phyloP scores from a whole-genome alignment of 1,140 invertebrate species.

The Ctenoplectra terminalis region DNA sequence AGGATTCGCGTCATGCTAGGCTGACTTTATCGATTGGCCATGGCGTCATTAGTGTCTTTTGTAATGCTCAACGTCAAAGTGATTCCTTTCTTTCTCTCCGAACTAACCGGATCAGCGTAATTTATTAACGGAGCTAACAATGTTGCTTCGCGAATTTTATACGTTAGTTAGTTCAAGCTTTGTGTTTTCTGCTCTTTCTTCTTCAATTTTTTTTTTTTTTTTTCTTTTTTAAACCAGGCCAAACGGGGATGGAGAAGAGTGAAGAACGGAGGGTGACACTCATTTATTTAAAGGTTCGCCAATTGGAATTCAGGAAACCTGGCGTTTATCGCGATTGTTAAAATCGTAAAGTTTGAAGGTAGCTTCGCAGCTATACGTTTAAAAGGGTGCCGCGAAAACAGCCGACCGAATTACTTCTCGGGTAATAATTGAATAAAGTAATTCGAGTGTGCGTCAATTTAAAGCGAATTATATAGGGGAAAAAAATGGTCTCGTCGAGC shows the following conservation, averaged over 20 bases:
- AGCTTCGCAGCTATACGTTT: background rate
- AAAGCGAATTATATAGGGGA: constrained; percentile 18
- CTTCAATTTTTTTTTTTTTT: background rate
- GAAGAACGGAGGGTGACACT: background rate
- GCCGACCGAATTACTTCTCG: background rate
- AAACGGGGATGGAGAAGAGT: background rate
- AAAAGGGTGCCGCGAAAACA: background rate
- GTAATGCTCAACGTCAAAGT: constrained; percentile 44
- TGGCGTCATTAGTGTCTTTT: constrained; percentile 59
- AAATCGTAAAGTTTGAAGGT: background rate
- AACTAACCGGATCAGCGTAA: constrained; percentile 40
- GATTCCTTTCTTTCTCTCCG: constrained; percentile 27
- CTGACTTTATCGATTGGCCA: constrained; percentile 56
- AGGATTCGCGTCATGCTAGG: constrained; percentile 43
- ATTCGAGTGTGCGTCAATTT: constrained; percentile 42
- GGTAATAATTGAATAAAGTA: constrained; percentile 26
- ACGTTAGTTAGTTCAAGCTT: background rate
- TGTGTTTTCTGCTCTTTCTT: background rate
- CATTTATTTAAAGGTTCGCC: background rate
- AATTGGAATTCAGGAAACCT: background rate
- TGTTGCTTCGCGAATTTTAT: background rate
- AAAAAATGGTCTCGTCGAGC: constrained; percentile 27
- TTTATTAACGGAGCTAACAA: constrained; percentile 51
- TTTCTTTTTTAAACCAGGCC: too few relatives aligned
- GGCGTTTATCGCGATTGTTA: background rate